phyloP scores from a whole-genome alignment of 2,888 invertebrate genomes.

The Achlya flavicornis region DNA sequence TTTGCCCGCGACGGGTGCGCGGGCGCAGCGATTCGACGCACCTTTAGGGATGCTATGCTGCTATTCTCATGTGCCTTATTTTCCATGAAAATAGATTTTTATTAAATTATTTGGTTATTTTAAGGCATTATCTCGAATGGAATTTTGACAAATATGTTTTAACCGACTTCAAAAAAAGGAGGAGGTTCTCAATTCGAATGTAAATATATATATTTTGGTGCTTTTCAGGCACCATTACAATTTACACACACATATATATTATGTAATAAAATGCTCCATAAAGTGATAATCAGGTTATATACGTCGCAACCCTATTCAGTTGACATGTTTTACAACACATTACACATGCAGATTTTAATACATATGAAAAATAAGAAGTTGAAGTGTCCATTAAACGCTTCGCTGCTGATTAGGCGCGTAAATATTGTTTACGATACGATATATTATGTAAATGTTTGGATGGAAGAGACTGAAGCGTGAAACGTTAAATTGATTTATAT shows the following conservation, averaged over 20 bases:
- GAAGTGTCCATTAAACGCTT: conserved; percentile 47
- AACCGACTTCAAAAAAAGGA: too few species aligned
- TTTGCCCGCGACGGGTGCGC: conserved; percentile 46
- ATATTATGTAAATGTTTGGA: not conserved
- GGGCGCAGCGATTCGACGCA: conserved; percentile 50
- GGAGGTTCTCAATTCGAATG: too few species aligned
- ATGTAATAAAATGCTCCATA: not conserved
- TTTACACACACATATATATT: too few species aligned
- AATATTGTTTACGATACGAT: conserved; percentile 11
- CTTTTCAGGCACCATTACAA: too few species aligned
- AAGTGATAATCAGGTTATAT: not conserved
- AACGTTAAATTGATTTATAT: not conserved
- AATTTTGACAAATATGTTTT: too few species aligned
- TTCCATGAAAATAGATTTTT: not conserved
- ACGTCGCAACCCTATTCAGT: conserved; percentile 1
- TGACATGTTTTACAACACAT: conserved; percentile 33
- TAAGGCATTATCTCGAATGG: too few species aligned
- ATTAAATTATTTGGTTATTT: not conserved
- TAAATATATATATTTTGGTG: too few species aligned
- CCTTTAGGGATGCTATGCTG: conserved; percentile 6
- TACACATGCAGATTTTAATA: conserved; percentile 65
- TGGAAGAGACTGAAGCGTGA: not conserved
- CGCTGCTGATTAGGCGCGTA: conserved; percentile 29
- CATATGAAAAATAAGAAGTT: conserved; percentile 62
- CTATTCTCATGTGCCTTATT: not conserved